These are phyloP conservation scores for Podotricha telesiphe DNA, from an alignment of 2,888 invertebrate species.

Conservation along the genomic window DNA sequence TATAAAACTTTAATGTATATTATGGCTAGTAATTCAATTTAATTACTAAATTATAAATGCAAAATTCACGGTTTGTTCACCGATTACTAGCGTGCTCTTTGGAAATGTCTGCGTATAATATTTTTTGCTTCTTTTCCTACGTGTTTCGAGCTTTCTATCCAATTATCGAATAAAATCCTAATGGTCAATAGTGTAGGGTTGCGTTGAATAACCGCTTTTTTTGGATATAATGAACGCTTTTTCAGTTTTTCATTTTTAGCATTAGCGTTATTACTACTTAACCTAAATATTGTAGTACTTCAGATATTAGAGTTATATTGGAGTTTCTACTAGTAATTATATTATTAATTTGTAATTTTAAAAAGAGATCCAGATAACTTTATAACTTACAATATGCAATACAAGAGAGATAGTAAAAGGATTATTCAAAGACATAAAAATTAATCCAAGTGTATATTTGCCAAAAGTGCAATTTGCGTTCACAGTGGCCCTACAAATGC, in stretches of 20 bases:
- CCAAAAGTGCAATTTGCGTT: slow-evolving; percentile 10
- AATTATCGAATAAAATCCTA: slow-evolving; percentile 34
- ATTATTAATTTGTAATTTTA: too few species aligned
- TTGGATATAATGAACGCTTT: not conserved
- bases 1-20: slow-evolving; percentile 16
- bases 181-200: slow-evolving; percentile 24
- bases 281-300: not conserved
- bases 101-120: not conserved
- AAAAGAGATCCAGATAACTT: too few species aligned
- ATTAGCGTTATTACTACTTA: not conserved
- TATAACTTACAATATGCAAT: too few species aligned
- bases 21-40: slow-evolving; percentile 19
- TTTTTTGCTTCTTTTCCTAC: slow-evolving; percentile 7
- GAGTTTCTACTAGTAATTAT: too few species aligned
- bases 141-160: slow-evolving; percentile 30
- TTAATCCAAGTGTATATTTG: slow-evolving; percentile 13
- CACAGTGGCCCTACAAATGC: slow-evolving; percentile 24
- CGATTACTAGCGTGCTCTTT: slow-evolving; percentile 7
- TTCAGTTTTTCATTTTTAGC: not conserved
- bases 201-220: not conserved
- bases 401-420: too few species aligned
- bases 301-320: too few species aligned
- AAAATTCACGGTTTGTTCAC: slow-evolving; percentile 10
- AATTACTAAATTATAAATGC: slow-evolving; percentile 13
- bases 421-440: not conserved